Conservation (phyloP, 2,888 invertebrate genomes). For the Hypomecis punctinalis region DNA sequence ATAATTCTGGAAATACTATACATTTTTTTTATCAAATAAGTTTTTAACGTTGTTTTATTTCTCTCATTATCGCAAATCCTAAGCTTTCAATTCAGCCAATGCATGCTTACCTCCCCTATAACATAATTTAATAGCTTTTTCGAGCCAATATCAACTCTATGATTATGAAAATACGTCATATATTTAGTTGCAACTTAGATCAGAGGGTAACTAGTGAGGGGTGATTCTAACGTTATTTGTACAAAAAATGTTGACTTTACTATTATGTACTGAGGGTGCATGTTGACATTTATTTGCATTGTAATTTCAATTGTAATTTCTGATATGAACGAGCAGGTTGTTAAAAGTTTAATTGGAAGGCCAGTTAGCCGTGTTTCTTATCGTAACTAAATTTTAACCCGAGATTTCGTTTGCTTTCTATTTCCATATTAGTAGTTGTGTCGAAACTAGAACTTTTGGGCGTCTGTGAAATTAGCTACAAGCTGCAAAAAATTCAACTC, state of each 20-base stretch:
- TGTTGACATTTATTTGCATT: constrained; percentile 70
- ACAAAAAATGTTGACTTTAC: constrained; percentile 70
- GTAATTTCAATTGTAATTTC: constrained; percentile 49
- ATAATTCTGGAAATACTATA: no score
- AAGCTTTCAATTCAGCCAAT: constrained; percentile 68
- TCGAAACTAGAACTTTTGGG: no score
- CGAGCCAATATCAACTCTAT: constrained; percentile 38
- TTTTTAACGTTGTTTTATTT: no score
- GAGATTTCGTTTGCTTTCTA: neutral
- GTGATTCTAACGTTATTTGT: constrained; percentile 57
- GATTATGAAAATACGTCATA: constrained; percentile 6
- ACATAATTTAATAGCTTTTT: constrained; percentile 41
- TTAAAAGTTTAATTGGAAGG: constrained; percentile 40
- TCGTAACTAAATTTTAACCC: constrained; percentile 42
- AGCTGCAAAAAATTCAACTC: no score
- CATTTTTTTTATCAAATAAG: no score
- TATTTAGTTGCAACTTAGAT: constrained; percentile 30
- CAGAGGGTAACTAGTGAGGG: constrained; percentile 42
- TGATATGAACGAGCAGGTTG: constrained; percentile 45
- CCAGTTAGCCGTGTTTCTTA: constrained; percentile 11
- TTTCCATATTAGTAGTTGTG: no score
- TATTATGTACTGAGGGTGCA: constrained; percentile 57
- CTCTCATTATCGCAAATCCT: constrained; percentile 46
- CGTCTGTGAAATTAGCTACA: no score
- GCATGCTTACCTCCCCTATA: constrained; percentile 59